Evolutionary conservation across 2,113 vertebrate genomes (phyloP).

Genomic region (Cacatua alba): DNA sequence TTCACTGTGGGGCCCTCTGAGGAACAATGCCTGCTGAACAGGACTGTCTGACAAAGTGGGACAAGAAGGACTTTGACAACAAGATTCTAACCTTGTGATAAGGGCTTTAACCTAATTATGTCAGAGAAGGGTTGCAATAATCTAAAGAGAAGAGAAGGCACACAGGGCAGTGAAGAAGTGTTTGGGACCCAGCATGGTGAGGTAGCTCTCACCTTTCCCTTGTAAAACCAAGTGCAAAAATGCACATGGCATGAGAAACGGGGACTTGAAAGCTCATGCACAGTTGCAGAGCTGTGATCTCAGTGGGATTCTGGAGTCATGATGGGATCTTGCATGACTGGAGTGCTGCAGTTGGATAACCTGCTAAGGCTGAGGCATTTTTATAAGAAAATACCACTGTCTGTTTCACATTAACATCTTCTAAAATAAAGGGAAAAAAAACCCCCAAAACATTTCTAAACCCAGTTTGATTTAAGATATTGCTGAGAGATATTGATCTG

Average conservation of each 20-base stretch:
- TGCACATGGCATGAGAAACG: rapidly evolving
- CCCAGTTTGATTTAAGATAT: not conserved
- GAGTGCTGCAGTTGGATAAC: not conserved
- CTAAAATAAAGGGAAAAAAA: not conserved
- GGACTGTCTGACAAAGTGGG: not conserved
- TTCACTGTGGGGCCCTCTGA: not conserved
- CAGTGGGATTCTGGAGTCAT: too few relatives aligned
- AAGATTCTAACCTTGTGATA: not conserved
- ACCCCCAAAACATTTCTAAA: not conserved
- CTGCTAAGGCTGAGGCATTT: not conserved
- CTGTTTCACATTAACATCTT: not conserved
- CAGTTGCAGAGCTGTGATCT: not conserved
- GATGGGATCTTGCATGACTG: not conserved
- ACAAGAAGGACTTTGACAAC: not conserved
- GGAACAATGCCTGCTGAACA: not conserved
- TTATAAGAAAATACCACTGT: not conserved
- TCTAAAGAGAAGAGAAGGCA: not conserved
- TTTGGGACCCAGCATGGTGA: not conserved
- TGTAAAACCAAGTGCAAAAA: not conserved
- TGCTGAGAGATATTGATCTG: not conserved
- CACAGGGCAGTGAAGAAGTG: rapidly evolving
- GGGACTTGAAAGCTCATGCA: not conserved
- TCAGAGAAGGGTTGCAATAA: not conserved
- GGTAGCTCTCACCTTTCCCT: rapidly evolving
- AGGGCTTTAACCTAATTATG: not conserved